Conservation (phyloP, 2,113 vertebrate species). For the Oxygymnocypris stewartii region DNA sequence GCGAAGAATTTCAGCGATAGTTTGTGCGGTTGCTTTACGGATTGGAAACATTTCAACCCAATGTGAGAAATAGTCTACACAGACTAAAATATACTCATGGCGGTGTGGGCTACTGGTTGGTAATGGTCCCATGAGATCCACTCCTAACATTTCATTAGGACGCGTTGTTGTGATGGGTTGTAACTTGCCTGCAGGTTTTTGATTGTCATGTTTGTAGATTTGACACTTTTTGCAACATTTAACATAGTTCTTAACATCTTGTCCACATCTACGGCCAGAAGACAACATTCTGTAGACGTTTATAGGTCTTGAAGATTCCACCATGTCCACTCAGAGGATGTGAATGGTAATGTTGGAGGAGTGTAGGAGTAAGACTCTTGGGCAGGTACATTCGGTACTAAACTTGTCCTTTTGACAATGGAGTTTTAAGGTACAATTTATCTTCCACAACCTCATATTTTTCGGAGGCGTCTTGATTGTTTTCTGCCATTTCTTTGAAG, state of each 20-base stretch:
- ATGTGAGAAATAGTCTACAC: conserved; percentile 39
- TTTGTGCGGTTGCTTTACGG: not conserved
- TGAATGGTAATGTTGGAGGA: not conserved
- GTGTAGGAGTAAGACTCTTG: not conserved
- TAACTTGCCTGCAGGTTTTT: no score
- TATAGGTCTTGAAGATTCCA: conserved; percentile 20
- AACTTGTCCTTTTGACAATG: not conserved
- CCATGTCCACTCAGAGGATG: conserved; percentile 14
- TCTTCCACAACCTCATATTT: not conserved
- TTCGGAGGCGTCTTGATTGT: no score
- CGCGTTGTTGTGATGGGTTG: no score
- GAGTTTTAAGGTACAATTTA: not conserved
- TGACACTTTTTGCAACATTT: not conserved
- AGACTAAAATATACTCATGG: not conserved
- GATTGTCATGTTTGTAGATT: not conserved
- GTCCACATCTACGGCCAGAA: not conserved
- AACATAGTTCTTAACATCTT: not conserved
- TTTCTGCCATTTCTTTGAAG: not conserved
- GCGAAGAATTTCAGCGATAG: not conserved
- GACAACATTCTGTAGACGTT: not conserved
- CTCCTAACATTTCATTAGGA: no score
- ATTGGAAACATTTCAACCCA: conserved; percentile 40
- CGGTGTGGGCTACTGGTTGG: not conserved
- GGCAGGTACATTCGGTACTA: not conserved
- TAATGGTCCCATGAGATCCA: no score